Conservation (phyloP, 2,888 invertebrate species). For the Aspidiotus destructor region DNA sequence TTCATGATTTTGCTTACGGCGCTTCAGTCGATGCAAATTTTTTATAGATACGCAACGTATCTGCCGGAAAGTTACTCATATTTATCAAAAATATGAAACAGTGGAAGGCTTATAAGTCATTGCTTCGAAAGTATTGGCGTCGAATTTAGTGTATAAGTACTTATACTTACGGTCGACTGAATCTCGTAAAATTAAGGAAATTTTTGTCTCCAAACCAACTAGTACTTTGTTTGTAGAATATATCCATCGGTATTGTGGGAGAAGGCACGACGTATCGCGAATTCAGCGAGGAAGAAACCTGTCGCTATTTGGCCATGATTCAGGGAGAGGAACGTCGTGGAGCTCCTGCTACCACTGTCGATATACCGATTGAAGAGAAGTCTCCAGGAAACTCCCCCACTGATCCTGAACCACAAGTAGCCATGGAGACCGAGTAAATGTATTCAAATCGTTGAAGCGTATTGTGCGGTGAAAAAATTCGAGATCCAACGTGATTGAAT, state of each 20-base stretch:
- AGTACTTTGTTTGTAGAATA: conserved; percentile 53
- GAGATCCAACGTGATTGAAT: too few relatives aligned
- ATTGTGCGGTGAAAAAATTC: too few relatives aligned
- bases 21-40: too few relatives aligned
- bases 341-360: conserved; percentile 39
- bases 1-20: too few relatives aligned
- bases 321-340: conserved; percentile 48
- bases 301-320: conserved; percentile 51
- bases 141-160: too few relatives aligned
- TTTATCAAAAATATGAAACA: too few relatives aligned
- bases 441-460: background rate
- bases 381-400: conserved; percentile 38
- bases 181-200: too few relatives aligned
- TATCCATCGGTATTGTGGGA: conserved; percentile 88
- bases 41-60: too few relatives aligned
- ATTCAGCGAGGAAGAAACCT: conserved; percentile 63
- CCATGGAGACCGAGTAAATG: conserved; percentile 46
- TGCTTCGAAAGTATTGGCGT: too few relatives aligned
- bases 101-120: too few relatives aligned
- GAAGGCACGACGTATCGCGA: conserved; percentile 70
- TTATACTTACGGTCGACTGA: too few relatives aligned
- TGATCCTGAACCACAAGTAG: conserved; percentile 47
- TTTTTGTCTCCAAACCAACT: background rate
- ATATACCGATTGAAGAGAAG: conserved; percentile 41
- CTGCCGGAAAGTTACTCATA: too few relatives aligned